Base-by-base conservation (phyloP, 2,888 invertebrate genomes). In the Stenchaetothrips biformis region DNA sequence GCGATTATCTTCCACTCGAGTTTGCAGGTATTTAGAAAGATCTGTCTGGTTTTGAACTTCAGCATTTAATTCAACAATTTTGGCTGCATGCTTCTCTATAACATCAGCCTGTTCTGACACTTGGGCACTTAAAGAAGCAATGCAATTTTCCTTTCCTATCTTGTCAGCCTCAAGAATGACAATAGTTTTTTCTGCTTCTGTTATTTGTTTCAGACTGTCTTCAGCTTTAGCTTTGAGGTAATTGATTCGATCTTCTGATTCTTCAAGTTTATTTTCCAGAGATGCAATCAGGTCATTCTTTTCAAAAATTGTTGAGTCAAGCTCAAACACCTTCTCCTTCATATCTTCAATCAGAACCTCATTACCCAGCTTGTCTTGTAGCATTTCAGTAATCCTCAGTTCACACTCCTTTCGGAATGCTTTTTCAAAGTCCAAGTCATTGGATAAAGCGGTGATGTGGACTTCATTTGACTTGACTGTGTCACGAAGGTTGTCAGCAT, bases 1-100 rank as follows among this genome's bases (percentile, higher is more conserved):
- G 25, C 81, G 53, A 37, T 81, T 82, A 47, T 81, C 81, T 13
- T 78, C 77, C 25, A 82, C 67, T 48, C 81, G n/a, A 48, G 79
- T 81, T 59, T 74, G 48, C 77, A 82, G 81, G 48, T 80, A 80
- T n/a, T 79, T 59, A 37, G 81, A 79, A n/a, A 80, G 16, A 18
- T 80, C 67, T 77, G 67, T 25, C n/a, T 77, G 49, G 53, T 80
- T 80, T 27, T 48, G 49, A 21, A 53, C 78, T 27, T 47, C 78
- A 37, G 48, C 80, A 27, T 25, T 53, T 18, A 80, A 47, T 53
- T 78, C 53, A 77, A 9, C 78, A 27, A 80, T 77, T 25, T 48
- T 77, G 7, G 27, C 25, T 9, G n/a, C 77, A 53, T 49, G 77
- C 16, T 25, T n/a, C 21, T 78, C 80, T 25, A 80, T 48, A 11